These are phyloP conservation scores for Drosophila phalerata DNA, from an alignment of 2,888 invertebrate genomes.

Conservation along the genomic window DNA sequence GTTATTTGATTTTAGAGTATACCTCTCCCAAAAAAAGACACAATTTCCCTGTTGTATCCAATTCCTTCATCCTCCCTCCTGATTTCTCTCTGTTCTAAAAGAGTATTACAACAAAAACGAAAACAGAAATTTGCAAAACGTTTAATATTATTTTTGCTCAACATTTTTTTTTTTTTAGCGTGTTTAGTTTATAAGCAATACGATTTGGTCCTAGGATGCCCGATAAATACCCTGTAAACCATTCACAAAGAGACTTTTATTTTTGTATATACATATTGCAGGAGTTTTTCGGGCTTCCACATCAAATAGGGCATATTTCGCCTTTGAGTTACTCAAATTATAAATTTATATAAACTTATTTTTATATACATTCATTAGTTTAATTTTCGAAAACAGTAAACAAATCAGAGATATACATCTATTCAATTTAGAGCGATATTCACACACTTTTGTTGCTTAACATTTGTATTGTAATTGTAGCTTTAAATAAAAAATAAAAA, in stretches of 20 bases:
- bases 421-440: conserved; percentile 52
- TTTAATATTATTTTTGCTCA: conserved; percentile 37
- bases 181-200: conserved; percentile 71
- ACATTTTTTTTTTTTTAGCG: conserved; percentile 66
- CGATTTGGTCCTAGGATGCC: conserved; percentile 34
- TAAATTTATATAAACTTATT: conserved; percentile 28
- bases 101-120: conserved; percentile 65
- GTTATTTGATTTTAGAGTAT: conserved; percentile 52
- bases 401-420: conserved; percentile 36
- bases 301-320: conserved; percentile 15
- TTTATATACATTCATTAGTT: conserved; percentile 38
- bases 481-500: conserved; percentile 29
- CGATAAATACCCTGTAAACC: conserved; percentile 13
- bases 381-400: conserved; percentile 23
- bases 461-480: conserved; percentile 60
- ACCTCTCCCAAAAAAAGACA: conserved; percentile 33
- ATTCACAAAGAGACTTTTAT: conserved; percentile 46
- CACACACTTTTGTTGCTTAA: conserved; percentile 50
- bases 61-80: neutral
- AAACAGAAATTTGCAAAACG: conserved; percentile 42
- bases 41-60: neutral
- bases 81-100: conserved; percentile 55
- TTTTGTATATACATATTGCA: conserved; percentile 49
- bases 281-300: conserved; percentile 10
- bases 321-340: conserved; percentile 52